Evolutionary conservation across 2,888 invertebrate genomes (phyloP), one percentile per base, ranked within the genome.

Genomic region (Nomada fabriciana): DNA sequence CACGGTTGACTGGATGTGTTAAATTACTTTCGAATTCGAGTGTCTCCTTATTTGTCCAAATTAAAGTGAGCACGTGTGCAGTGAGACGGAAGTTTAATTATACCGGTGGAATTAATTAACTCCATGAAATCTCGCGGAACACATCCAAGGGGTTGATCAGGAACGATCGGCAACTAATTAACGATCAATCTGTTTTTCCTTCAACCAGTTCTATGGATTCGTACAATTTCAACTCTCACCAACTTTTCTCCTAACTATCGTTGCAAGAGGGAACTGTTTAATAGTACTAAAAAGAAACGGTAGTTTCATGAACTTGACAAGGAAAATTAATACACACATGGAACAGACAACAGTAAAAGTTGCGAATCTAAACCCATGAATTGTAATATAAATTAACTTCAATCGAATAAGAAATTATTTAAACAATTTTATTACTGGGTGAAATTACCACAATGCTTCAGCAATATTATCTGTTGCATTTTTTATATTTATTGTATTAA

Each of bases 121-220:
- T 67, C 71, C 65, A 61, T 68, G 77, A 82, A 83, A 83, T 82
- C 77, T 71, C 70, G 82, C 47, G 77, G 72, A 83, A 83, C 65
- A 63, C 53, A 67, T 63, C 42, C 74, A 57, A 5, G 57, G 36
- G 53, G 73, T 73, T 73, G 72, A 82, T 81, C 52, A 61, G 42
- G 2, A 74, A 70, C 71, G 82, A 82, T 80, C 72, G 68, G 50
- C 25, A 82, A 85, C 76, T 85, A 85, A 85, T 84, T 85, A 84
- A 84, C 71, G 76, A 64, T 64, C 79, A 63, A 79, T 84, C 74
- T 78, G 72, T 70, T 79, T 76, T 76, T 73, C 73, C 64, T 64
- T 72, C 52, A 11, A 42, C 36, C 23, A 23, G 1, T 74, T 42
- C 55, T 15, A 25, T 20, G 15, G 25, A 2, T 60, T 52, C 60